Base-by-base conservation (phyloP, 2,888 invertebrate genomes). In the Octodonta nipae region DNA sequence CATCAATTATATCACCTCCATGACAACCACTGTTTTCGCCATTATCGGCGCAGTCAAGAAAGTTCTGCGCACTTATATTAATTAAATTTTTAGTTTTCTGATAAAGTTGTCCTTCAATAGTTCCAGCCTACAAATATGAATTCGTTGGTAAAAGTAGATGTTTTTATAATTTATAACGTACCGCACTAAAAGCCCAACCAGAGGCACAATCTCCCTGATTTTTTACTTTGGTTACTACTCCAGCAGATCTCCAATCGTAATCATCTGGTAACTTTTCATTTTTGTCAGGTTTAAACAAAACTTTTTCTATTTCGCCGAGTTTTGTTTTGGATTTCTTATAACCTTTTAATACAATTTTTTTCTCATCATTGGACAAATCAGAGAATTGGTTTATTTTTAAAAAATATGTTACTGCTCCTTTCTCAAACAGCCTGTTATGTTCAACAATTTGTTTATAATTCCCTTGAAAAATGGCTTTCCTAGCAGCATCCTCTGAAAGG, bases 121-220 rank as follows among this genome's bases (percentile, higher is more conserved):
- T 29, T 85, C 73, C 38, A 15, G 35, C 31, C 38, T 38, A 24
- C 2, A 30, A 34, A 16, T 12, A 4, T 3, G 10, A 30, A 29
- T 11, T 20, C 7, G 20, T 20, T n/a, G n/a, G 20, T 20, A 20
- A 20, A 20, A 20, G 6, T 7, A 20, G n/a, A 20, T 20, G 20
- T n/a, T 20, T 20, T 20, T 7, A n/a, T n/a, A 7, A 7, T 6
- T 20, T 7, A 6, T n/a, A n/a, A 70, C 75, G 73, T 61, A 79
- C 78, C 11, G 82, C 65, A 50, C 86, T 86, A 70, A 91, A 92
- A 17, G 87, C 73, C 89, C 89, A 92, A 68, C 89, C 89, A 4
- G 84, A 83, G 36, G 87, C 88, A 62, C 88, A 89, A 51, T 73
- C 73, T 52, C 79, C 84, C 70, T 92, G 89, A 68, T 91, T 79